A percentile compares a stretch with the other conserved stretches of the same genome.
Conservation (phyloP, 1,140 invertebrate genomes). For the Aplysia californica region DNA sequence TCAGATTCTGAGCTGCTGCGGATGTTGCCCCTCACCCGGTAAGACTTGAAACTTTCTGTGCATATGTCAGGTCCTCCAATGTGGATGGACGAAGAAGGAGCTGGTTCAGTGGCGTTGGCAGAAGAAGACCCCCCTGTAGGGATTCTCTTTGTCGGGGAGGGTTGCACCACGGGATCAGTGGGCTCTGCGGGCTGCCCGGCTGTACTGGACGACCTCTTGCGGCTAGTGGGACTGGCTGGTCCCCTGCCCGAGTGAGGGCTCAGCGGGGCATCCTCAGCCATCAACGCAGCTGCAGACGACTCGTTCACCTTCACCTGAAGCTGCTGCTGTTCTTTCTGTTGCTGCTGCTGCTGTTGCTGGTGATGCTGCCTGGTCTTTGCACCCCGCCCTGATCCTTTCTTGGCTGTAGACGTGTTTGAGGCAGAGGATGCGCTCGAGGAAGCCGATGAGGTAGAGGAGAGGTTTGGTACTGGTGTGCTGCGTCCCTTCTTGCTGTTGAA, state of each 20-base stretch:
- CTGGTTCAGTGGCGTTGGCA: conserved; percentile 31
- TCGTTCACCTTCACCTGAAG: conserved; percentile 32
- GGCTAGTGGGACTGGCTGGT: conserved; percentile 39
- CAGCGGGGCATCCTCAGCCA: conserved; percentile 17
- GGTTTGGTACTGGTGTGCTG: conserved; percentile 29
- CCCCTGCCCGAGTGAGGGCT: conserved; percentile 34
- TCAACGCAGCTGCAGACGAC: background rate
- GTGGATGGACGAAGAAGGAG: conserved; percentile 2
- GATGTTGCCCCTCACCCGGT: conserved; percentile 50
- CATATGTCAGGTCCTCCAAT: conserved; percentile 48
- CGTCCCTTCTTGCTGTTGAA: conserved; percentile 80
- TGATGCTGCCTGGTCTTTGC: conserved; percentile 47
- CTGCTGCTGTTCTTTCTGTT: conserved; percentile 19
- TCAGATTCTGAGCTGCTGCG: conserved; percentile 60
- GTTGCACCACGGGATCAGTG: background rate
- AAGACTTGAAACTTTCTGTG: conserved; percentile 58
- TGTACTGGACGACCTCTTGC: conserved; percentile 58
- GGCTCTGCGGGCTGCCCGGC: conserved; percentile 20
- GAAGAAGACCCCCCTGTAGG: conserved; percentile 13
- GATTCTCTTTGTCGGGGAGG: conserved; percentile 41
- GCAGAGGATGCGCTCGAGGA: conserved; percentile 24
- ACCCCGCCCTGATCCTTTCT: conserved; percentile 8
- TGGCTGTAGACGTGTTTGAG: conserved; percentile 9
- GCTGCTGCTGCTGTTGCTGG: no score
- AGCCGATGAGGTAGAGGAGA: conserved; percentile 30